Base-by-base conservation (phyloP, 1,140 invertebrate species). In the Philopotamus ludificatus region DNA sequence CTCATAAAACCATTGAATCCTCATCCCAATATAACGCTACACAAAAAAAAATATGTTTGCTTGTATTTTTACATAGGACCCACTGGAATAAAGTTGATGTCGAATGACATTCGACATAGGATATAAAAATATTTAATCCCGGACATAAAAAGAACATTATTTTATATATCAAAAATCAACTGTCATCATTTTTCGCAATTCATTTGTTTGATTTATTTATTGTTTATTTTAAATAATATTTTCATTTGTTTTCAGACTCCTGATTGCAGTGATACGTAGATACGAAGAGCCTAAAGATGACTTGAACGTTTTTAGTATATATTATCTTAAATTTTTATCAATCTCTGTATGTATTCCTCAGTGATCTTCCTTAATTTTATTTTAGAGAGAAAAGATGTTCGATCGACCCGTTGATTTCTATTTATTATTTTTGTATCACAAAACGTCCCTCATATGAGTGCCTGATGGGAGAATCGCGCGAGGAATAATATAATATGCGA, bases 361-460 rank as follows among this genome's bases (percentile, higher is more conserved):
- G 28, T 12, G 12, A 34, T 34, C 4, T 34, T 34, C 28, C 28
- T 34, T 34, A 34, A 34, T 34, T n/a, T n/a, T 34, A 34, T 7
- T 34, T 34, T 34, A 12, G 12, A 34, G 28, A 34, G 28, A n/a
- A n/a, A n/a, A 34, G 28, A 12, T 34, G 12, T 34, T 34, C 12
- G 28, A 34, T 34, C 12, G 28, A 34, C n/a, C n/a, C n/a, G n/a
- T 34, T 34, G 9, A 53, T 20, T 53, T 53, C 28, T 25, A 12
- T 53, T 53, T 53, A 12, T 53, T 53, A n/a, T 53, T 53, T 25
- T 53, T 53, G 20, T 53, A n/a, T 53, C 23, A 16, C n/a, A 51
- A 21, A 20, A 53, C 23, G 50, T 53, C 50, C 20, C 50, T 22
- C 23, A 25, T 23, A 55, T 34, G 51, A 55, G 51, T 55, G 51